phyloP scores from a whole-genome alignment of 2,888 invertebrate species.

The Danaus chrysippus region DNA sequence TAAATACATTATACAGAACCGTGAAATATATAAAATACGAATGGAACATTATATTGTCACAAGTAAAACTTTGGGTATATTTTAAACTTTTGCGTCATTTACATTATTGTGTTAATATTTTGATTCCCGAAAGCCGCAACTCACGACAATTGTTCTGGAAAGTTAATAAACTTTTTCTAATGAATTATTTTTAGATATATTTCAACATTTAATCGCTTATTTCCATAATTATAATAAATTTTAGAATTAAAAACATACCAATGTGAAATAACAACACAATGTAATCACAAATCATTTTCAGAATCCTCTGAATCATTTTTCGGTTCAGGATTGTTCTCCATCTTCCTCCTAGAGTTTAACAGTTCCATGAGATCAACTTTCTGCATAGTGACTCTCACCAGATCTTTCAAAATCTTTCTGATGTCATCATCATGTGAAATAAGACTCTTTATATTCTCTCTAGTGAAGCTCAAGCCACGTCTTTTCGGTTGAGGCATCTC shows the following conservation, averaged over 20 bases:
- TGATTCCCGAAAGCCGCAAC: constrained; percentile 31
- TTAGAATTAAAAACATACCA: neutral
- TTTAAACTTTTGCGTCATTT: constrained; percentile 35
- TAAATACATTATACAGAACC: too few species aligned
- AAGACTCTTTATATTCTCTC: constrained; percentile 58
- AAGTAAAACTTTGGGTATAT: constrained; percentile 9
- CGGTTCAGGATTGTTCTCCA: constrained; percentile 19
- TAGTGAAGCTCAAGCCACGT: constrained; percentile 52
- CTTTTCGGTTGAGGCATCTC: constrained; percentile 41
- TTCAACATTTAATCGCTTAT: neutral
- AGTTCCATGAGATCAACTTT: constrained; percentile 61
- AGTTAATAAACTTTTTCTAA: constrained; percentile 21
- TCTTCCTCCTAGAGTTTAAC: constrained; percentile 39
- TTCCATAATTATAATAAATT: too few species aligned
- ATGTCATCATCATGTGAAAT: constrained; percentile 66
- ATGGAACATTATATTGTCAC: neutral
- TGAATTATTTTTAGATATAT: constrained; percentile 1
- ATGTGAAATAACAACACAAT: too few species aligned
- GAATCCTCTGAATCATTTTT: constrained; percentile 19
- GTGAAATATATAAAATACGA: neutral
- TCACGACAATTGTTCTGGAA: constrained; percentile 32
- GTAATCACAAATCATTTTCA: constrained; percentile 29
- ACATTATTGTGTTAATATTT: constrained; percentile 46
- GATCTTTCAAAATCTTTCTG: constrained; percentile 65
- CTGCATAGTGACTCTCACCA: constrained; percentile 70